These are phyloP conservation scores for Agrochola circellaris DNA, from an alignment of 2,888 invertebrate genomes.

Conservation along the genomic window DNA sequence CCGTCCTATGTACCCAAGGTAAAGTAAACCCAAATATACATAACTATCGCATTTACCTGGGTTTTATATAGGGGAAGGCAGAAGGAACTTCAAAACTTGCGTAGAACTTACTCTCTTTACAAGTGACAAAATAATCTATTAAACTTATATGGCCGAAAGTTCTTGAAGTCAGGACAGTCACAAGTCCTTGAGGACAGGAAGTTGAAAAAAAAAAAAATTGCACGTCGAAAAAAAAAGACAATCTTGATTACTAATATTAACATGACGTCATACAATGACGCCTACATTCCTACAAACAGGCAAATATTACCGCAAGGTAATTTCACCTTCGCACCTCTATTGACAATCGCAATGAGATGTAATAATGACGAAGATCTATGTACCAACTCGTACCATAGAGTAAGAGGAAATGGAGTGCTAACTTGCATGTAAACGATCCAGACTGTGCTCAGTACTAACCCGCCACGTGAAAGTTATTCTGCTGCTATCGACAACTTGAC, in stretches of 20 bases:
- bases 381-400: constrained; percentile 14
- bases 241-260: constrained; percentile 11
- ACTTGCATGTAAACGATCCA: background rate
- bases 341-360: constrained; percentile 49
- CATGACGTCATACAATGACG: constrained; percentile 42
- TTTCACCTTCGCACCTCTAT: constrained; percentile 63
- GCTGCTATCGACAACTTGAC: background rate
- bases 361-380: constrained; percentile 36
- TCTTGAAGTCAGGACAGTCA: background rate
- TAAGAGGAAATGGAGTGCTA: constrained; percentile 17
- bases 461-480: background rate
- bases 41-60: background rate
- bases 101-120: background rate
- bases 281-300: constrained; percentile 30
- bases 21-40: background rate
- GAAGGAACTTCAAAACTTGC: background rate
- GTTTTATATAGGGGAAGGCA: background rate
- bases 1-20: background rate
- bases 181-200: too few species aligned
- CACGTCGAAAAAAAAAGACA: background rate
- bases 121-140: background rate
- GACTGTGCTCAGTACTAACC: background rate
- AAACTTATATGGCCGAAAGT: background rate
- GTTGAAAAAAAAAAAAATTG: background rate
- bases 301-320: constrained; percentile 49